These are phyloP conservation scores for Hypomecis atomaria DNA, from an alignment of 2,888 invertebrate species.

Conservation along the genomic window DNA sequence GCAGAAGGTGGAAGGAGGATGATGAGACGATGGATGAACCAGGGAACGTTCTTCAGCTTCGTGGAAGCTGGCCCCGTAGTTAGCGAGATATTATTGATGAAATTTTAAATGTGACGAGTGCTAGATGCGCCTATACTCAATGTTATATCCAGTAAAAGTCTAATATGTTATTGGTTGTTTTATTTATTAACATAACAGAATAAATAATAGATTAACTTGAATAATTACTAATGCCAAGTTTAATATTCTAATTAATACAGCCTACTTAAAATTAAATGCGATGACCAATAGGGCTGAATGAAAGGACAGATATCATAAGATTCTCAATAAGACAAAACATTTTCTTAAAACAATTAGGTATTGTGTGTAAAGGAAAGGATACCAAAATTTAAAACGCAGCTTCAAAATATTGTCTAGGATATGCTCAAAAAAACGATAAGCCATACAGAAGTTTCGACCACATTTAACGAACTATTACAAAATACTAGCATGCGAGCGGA, in stretches of 20 bases:
- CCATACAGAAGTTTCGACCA: too few species aligned
- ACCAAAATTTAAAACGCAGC: too few species aligned
- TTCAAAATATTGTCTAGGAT: too few species aligned
- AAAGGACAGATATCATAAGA: too few species aligned
- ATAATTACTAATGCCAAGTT: conserved; percentile 7
- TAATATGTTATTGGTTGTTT: conserved; percentile 5
- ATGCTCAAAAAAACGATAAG: too few species aligned
- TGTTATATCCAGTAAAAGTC: conserved; percentile 9
- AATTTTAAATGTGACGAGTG: conserved; percentile 7
- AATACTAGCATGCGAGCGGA: too few species aligned
- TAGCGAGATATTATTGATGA: conserved; percentile 42
- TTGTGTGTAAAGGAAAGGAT: too few species aligned
- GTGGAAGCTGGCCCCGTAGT: conserved; percentile 54
- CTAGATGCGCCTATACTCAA: neutral
- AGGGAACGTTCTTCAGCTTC: conserved; percentile 65
- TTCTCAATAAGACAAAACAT: too few species aligned
- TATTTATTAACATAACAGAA: conserved; percentile 21
- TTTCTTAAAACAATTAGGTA: too few species aligned
- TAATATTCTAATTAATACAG: neutral
- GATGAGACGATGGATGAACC: conserved; percentile 46
- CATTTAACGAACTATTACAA: too few species aligned
- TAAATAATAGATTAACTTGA: conserved; percentile 15
- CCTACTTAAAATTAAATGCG: neutral
- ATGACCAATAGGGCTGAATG: neutral
- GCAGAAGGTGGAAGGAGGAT: conserved; percentile 71